A percentile compares a stretch with the other conserved stretches of the same genome.
phyloP scores from a whole-genome alignment of 2,797 vertebrate species.

The Cuniculus paca region DNA sequence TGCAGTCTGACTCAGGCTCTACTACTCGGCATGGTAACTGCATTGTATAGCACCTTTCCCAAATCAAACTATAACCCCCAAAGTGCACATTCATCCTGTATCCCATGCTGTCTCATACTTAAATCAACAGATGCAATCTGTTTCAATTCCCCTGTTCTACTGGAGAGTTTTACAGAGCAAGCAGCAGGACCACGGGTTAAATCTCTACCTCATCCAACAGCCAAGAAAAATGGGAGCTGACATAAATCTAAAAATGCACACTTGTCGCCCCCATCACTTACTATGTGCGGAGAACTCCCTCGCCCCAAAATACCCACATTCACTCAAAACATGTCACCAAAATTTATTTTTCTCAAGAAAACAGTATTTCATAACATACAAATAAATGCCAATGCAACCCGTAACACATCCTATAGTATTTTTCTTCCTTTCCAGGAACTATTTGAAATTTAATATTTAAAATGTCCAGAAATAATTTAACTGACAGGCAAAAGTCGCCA shows the following conservation, averaged over 20 bases:
- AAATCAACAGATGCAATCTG: neutral
- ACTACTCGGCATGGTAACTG: fast-evolving
- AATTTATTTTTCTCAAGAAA: conserved; percentile 8
- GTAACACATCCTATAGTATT: neutral
- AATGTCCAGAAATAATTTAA: neutral
- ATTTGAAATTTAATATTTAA: conserved; percentile 21
- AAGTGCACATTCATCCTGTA: too few species aligned
- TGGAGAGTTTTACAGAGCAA: neutral
- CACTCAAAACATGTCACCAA: neutral
- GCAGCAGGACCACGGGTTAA: neutral
- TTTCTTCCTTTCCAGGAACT: neutral
- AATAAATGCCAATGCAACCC: neutral
- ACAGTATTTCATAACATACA: neutral
- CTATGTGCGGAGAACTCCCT: neutral
- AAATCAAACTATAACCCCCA: neutral
- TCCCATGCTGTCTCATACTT: neutral
- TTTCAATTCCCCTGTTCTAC: neutral
- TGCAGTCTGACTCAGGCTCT: neutral
- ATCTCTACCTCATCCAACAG: neutral
- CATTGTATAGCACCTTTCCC: neutral
- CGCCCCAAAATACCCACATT: neutral
- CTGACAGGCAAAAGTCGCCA: neutral
- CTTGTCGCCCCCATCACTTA: fast-evolving
- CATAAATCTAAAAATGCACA: neutral
- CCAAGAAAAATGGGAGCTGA: too few species aligned